phyloP scores from a whole-genome alignment of 2,797 vertebrate species.

The Gambelia wislizenii region DNA sequence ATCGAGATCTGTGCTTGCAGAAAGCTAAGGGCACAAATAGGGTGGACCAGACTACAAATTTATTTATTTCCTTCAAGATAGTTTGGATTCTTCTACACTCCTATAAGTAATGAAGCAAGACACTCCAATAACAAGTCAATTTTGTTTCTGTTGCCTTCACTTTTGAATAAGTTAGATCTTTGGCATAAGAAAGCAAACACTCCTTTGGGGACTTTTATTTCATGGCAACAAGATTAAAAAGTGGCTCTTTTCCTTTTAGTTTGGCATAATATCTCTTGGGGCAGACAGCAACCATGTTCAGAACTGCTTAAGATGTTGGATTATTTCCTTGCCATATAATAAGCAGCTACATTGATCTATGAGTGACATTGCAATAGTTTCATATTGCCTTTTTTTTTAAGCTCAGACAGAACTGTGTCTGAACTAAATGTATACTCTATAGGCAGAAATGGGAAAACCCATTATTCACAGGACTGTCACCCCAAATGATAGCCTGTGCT shows the following conservation, averaged over 20 bases:
- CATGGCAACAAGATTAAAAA: background rate
- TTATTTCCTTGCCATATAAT: constrained; percentile 16
- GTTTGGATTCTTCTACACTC: constrained; percentile 64
- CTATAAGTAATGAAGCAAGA: constrained; percentile 50
- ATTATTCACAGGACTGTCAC: background rate
- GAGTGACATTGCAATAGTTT: background rate
- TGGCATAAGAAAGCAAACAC: constrained; percentile 71
- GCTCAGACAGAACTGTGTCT: background rate
- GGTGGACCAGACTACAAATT: background rate
- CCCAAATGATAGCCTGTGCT: background rate
- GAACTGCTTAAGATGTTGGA: constrained; percentile 7
- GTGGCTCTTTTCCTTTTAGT: background rate
- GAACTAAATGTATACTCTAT: background rate
- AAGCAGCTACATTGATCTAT: background rate
- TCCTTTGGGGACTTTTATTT: constrained; percentile 62
- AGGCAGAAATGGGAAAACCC: too few relatives aligned
- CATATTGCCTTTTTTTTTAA: background rate
- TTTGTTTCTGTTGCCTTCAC: constrained; percentile 4
- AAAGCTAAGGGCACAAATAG: background rate
- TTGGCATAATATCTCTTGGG: background rate
- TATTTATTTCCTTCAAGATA: constrained; percentile 54
- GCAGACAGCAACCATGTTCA: background rate
- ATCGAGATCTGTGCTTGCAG: background rate
- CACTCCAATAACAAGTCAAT: constrained; percentile 47
- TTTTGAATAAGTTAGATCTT: constrained; percentile 72